Evolutionary conservation across 2,113 vertebrate genomes (phyloP).

Genomic region (Oryzias woworae): DNA sequence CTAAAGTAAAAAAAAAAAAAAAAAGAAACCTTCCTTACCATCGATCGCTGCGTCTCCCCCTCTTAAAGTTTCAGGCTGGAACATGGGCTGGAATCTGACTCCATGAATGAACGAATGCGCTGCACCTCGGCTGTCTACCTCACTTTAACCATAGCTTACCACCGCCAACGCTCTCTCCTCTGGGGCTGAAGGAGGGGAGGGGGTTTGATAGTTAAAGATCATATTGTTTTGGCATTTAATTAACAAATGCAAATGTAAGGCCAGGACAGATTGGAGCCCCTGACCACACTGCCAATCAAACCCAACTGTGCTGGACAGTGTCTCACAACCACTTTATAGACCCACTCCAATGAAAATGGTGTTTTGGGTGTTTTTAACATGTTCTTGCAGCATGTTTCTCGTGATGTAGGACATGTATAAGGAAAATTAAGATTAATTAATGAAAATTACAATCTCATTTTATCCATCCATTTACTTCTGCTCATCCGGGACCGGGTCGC

Average conservation of each 20-base stretch:
- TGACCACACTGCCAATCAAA: slow-evolving; percentile 74
- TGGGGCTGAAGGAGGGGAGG: slow-evolving; percentile 23
- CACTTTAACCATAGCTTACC: slow-evolving; percentile 46
- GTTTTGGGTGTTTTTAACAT: no score
- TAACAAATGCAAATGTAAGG: slow-evolving; percentile 78
- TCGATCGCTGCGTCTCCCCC: slow-evolving; percentile 41
- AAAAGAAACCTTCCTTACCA: neutral
- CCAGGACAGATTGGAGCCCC: slow-evolving; percentile 63
- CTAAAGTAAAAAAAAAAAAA: neutral
- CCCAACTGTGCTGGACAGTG: slow-evolving; percentile 44
- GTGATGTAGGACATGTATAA: no score
- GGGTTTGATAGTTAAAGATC: slow-evolving; percentile 73
- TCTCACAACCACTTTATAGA: slow-evolving; percentile 20
- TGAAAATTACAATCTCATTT: no score
- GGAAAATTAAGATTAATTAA: no score
- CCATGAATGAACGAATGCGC: slow-evolving; percentile 24
- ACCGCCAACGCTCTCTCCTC: slow-evolving; percentile 10
- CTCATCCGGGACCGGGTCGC: no score
- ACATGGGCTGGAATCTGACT: slow-evolving; percentile 34
- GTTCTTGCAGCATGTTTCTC: no score
- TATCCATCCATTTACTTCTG: no score
- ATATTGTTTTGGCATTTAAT: slow-evolving; percentile 81
- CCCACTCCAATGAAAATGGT: no score
- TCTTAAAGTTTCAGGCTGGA: slow-evolving; percentile 45
- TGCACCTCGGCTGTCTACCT: slow-evolving; percentile 54